Evolutionary conservation across 2,797 vertebrate genomes (phyloP).

Genomic region (Eleutherodactylus coqui): DNA sequence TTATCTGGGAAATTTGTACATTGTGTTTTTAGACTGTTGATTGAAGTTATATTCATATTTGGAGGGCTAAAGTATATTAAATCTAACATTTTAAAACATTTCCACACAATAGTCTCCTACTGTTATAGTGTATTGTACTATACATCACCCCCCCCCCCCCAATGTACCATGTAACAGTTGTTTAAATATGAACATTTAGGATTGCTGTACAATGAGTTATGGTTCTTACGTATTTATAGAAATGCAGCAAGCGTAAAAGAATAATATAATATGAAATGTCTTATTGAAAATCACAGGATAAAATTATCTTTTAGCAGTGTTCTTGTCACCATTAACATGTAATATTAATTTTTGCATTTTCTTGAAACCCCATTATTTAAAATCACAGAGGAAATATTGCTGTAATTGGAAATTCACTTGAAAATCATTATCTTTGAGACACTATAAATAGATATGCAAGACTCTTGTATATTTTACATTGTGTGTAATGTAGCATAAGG

Average conservation of each 20-base stretch:
- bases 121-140: not conserved
- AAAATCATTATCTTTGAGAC: constrained; percentile 40
- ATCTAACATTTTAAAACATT: not conserved
- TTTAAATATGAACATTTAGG: constrained; percentile 6
- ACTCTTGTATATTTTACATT: not conserved
- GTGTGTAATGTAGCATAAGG: not conserved
- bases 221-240: constrained; percentile 1
- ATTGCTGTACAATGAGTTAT: not conserved
- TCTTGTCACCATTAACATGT: constrained; percentile 32
- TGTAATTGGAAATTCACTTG: constrained; percentile 38
- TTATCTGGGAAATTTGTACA: too few species aligned
- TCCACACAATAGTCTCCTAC: not conserved
- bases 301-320: constrained; percentile 37
- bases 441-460: constrained; percentile 40
- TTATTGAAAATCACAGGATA: constrained; percentile 24
- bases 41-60: too few species aligned
- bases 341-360: constrained; percentile 54
- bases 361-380: constrained; percentile 48
- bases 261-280: constrained; percentile 16
- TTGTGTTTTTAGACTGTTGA: too few species aligned
- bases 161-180: not conserved
- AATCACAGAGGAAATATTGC: constrained; percentile 33
- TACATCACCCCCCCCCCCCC: not conserved
- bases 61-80: not conserved
- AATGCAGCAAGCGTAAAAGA: not conserved